Percentiles rank a stretch among this genome's conserved stretches.
These are phyloP conservation scores for Erethizon dorsatum DNA, from an alignment of 2,797 vertebrate species.

Conservation along the genomic window DNA sequence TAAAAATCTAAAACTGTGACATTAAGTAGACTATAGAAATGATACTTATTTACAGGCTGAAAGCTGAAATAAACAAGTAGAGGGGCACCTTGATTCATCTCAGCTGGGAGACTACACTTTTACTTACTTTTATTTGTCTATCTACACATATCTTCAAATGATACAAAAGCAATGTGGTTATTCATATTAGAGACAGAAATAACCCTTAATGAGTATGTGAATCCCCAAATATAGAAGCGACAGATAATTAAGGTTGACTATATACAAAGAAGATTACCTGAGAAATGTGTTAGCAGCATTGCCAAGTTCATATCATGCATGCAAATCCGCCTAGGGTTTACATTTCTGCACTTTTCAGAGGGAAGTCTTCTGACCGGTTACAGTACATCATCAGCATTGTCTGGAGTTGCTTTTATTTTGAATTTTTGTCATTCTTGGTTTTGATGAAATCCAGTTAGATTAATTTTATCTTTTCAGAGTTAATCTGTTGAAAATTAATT, in stretches of 20 bases:
- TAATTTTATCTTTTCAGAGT: slow-evolving; percentile 50
- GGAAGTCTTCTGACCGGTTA: neutral
- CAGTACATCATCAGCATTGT: neutral
- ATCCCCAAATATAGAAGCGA: neutral
- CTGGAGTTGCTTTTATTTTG: neutral
- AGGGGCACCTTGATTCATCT: rapidly evolving
- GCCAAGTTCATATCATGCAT: neutral
- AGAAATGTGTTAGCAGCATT: neutral
- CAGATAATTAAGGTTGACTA: neutral
- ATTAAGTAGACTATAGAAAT: neutral
- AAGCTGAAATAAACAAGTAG: neutral
- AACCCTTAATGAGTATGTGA: neutral
- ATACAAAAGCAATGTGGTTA: neutral
- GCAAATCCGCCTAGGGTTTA: neutral
- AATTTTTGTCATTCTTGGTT: slow-evolving; percentile 26
- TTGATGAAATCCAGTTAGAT: slow-evolving; percentile 52
- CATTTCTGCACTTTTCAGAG: neutral
- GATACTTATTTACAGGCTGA: neutral
- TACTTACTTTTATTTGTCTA: neutral
- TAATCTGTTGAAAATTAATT: slow-evolving; percentile 64
- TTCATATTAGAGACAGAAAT: neutral
- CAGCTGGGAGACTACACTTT: rapidly evolving
- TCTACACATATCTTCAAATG: rapidly evolving
- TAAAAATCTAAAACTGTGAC: neutral
- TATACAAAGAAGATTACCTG: neutral